A percentile compares a stretch with the other conserved stretches of the same genome.
These are phyloP conservation scores for Sebastes reedi DNA, from an alignment of 2,797 vertebrate species.

Conservation along the genomic window DNA sequence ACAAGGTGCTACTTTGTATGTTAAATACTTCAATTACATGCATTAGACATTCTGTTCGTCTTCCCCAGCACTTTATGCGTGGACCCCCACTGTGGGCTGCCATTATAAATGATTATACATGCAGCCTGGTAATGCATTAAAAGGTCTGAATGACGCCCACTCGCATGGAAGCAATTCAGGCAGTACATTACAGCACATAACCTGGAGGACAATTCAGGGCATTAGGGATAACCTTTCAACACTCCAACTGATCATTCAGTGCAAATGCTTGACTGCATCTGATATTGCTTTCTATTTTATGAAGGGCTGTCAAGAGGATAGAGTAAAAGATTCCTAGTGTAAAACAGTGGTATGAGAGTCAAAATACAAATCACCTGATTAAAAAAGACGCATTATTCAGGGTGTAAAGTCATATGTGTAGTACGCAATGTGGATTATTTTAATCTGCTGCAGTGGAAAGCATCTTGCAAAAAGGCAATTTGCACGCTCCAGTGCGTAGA, in stretches of 20 bases:
- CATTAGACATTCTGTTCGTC: not conserved
- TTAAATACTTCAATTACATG: not conserved
- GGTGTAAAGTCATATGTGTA: not conserved
- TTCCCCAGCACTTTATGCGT: not conserved
- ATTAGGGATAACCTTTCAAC: not conserved
- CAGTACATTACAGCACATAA: not conserved
- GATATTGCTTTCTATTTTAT: not conserved
- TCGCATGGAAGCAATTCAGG: not conserved
- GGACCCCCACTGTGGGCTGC: not conserved
- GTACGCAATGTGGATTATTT: not conserved
- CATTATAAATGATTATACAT: constrained; percentile 18
- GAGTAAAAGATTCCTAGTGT: not conserved
- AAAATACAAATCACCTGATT: not conserved
- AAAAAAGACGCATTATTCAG: not conserved
- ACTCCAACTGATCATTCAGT: not conserved
- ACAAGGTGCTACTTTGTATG: not conserved
- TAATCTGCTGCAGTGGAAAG: not conserved
- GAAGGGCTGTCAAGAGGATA: not conserved
- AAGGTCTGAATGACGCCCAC: constrained; percentile 2
- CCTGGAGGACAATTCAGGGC: not conserved
- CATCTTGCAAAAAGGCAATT: not conserved
- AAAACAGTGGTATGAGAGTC: not conserved
- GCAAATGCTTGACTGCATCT: not conserved
- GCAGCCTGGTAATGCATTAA: constrained; percentile 11
- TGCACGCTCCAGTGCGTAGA: not conserved